Percentiles rank a stretch among this genome's conserved stretches.
Evolutionary conservation across 1,140 invertebrate species (phyloP).

Genomic region (Diprion similis): DNA sequence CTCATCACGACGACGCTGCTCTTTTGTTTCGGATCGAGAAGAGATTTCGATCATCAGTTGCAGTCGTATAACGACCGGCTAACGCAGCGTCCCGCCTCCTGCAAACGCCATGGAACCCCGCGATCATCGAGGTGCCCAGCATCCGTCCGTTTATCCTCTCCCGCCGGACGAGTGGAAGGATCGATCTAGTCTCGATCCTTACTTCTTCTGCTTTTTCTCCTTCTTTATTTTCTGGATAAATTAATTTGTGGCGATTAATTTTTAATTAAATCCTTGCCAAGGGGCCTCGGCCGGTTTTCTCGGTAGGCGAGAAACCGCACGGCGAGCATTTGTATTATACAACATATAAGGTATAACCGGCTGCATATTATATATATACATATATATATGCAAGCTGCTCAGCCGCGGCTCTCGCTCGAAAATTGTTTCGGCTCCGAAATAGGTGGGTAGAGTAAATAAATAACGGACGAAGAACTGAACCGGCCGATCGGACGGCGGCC

Average conservation of each 20-base stretch:
- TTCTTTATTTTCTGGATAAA: background rate
- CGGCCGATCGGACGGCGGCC: background rate
- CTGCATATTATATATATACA: no score
- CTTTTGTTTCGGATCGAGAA: background rate
- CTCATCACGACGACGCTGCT: background rate
- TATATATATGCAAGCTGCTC: no score
- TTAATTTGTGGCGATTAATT: conserved; percentile 6
- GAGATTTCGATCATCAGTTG: background rate
- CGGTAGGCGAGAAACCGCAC: background rate
- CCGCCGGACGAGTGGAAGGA: background rate
- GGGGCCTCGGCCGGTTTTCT: background rate
- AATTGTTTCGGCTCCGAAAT: no score
- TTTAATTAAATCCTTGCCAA: background rate
- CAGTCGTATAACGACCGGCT: conserved; percentile 2
- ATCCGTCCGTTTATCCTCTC: background rate
- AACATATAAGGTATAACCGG: no score
- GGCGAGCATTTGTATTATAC: background rate
- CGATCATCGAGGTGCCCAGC: background rate
- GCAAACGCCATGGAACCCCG: background rate
- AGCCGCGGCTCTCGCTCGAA: no score
- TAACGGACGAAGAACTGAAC: background rate
- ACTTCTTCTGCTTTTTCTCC: background rate
- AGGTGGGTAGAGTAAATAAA: background rate
- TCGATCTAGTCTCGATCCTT: background rate
- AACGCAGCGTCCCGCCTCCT: conserved; percentile 3